These are phyloP conservation scores for Pandemis corylana DNA, from an alignment of 2,888 invertebrate genomes.

Conservation along the genomic window DNA sequence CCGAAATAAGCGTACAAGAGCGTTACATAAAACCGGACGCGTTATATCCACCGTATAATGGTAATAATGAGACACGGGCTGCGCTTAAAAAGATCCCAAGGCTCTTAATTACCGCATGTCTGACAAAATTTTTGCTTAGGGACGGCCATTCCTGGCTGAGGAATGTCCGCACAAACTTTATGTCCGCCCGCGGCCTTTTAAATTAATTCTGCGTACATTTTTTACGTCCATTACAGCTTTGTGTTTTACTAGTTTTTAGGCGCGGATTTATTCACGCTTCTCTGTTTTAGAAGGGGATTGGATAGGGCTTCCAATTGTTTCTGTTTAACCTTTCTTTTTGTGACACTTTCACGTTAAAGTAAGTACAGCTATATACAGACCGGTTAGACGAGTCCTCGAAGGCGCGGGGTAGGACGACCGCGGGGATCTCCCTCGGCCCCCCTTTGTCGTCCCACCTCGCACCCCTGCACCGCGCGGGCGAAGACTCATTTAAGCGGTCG, in stretches of 20 bases:
- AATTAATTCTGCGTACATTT: slow-evolving; percentile 35
- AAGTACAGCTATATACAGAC: no score
- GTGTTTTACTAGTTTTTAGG: slow-evolving; percentile 18
- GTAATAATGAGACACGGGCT: slow-evolving; percentile 18
- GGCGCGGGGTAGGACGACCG: no score
- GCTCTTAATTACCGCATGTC: slow-evolving; percentile 35
- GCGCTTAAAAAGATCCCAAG: slow-evolving; percentile 23
- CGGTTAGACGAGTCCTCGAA: no score
- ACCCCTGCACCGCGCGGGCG: no score
- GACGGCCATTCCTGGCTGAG: slow-evolving; percentile 31
- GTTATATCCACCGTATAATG: not conserved
- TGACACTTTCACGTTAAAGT: no score
- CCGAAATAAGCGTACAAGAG: not conserved
- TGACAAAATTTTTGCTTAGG: slow-evolving; percentile 36
- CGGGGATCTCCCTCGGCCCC: no score
- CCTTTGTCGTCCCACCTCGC: no score
- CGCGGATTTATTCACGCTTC: slow-evolving; percentile 7
- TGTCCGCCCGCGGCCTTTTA: slow-evolving; percentile 9
- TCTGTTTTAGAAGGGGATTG: not conserved
- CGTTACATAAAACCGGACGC: not conserved
- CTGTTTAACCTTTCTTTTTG: not conserved
- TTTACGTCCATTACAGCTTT: slow-evolving; percentile 27
- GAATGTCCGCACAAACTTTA: slow-evolving; percentile 24
- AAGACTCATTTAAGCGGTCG: no score
- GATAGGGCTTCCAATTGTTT: not conserved